A percentile compares a stretch with the other conserved stretches of the same genome.
Conservation (phyloP, 2,888 invertebrate species). For the Heliconius erato region DNA sequence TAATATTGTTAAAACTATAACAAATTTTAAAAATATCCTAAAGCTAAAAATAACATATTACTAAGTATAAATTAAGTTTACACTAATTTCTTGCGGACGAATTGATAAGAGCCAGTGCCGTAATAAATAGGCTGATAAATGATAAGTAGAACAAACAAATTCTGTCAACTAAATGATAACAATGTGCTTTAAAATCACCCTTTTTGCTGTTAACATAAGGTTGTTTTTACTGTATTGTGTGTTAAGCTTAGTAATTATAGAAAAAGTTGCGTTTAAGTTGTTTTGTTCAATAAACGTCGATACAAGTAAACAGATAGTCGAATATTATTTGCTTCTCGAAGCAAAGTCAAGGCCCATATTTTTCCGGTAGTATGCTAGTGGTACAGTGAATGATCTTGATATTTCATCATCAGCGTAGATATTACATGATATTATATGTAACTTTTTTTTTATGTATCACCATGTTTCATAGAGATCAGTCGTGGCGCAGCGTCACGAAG, state of each 20-base stretch:
- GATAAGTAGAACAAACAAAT: constrained; percentile 64
- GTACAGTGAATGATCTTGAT: not conserved
- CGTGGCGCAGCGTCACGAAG: no score
- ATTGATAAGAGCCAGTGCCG: constrained; percentile 50
- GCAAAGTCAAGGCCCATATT: constrained; percentile 52
- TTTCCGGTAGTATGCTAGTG: constrained; percentile 3
- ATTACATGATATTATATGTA: not conserved
- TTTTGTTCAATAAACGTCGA: constrained; percentile 50
- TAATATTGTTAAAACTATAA: no score
- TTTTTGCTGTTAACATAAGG: not conserved
- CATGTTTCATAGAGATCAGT: not conserved
- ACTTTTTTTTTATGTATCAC: not conserved
- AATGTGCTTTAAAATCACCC: constrained; percentile 2
- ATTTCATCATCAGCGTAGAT: not conserved
- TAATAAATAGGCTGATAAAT: constrained; percentile 56
- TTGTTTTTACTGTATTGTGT: constrained; percentile 19
- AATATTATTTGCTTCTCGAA: constrained; percentile 32
- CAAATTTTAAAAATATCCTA: not conserved
- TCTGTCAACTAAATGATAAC: constrained; percentile 56
- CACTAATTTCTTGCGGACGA: constrained; percentile 17
- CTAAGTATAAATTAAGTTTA: constrained; percentile 12
- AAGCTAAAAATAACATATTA: constrained; percentile 20
- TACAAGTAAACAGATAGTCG: constrained; percentile 45
- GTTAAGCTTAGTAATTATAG: constrained; percentile 44
- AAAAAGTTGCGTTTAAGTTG: constrained; percentile 58